Conservation (phyloP, 2,888 invertebrate species). For the Dugesia japonica region DNA sequence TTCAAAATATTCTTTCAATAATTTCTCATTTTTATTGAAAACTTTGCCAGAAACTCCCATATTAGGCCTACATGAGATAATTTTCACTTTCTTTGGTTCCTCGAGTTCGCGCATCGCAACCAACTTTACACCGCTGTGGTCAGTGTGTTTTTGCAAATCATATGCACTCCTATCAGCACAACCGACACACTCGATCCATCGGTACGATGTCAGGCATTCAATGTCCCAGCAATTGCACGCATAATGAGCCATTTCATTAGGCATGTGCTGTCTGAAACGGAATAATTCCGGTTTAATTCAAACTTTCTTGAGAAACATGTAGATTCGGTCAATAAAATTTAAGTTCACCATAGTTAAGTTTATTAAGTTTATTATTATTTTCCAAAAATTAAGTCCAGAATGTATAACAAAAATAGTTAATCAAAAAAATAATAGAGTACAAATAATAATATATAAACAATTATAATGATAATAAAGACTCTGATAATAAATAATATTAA, state of each 20-base stretch:
- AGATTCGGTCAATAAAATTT: constrained; percentile 89
- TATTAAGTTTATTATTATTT: no score
- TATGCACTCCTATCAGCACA: constrained; percentile 95
- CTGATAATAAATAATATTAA: no score
- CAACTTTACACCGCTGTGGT: constrained; percentile 74
- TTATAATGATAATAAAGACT: no score
- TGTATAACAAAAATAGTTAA: no score
- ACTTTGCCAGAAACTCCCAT: background rate
- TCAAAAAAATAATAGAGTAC: no score
- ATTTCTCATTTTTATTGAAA: background rate
- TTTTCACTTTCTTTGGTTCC: constrained; percentile 24
- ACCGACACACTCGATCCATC: constrained; percentile 79
- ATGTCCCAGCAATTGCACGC: constrained; percentile 99
- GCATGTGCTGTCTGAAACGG: constrained; percentile 91
- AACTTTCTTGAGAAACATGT: constrained; percentile 66
- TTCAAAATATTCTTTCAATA: background rate
- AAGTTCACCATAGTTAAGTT: no score
- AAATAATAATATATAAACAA: no score
- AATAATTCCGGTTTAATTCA: constrained; percentile 71
- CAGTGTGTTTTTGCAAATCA: constrained; percentile 79
- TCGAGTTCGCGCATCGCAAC: constrained; percentile 63
- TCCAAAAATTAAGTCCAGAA: no score
- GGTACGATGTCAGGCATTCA: constrained; percentile 83
- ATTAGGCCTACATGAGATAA: background rate
- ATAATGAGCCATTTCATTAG: constrained; percentile 99